These are phyloP conservation scores for Nannoperca australis DNA, from an alignment of 2,797 vertebrate genomes.

Conservation along the genomic window DNA sequence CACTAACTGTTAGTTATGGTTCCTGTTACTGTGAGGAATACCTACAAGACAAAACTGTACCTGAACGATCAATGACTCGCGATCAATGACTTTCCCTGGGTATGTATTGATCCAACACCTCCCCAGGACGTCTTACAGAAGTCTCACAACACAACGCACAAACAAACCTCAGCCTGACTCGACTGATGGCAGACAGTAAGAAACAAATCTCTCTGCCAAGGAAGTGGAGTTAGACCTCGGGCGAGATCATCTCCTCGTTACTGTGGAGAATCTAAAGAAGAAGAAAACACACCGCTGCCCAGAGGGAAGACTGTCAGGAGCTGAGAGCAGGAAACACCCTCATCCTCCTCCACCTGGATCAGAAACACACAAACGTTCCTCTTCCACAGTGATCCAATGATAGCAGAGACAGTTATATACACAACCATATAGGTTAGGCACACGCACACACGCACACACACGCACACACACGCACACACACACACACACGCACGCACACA, in stretches of 20 bases:
- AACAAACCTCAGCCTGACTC: conserved; percentile 1
- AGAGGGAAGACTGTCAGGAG: conserved; percentile 33
- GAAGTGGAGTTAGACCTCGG: conserved; percentile 21
- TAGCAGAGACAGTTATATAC: conserved; percentile 9
- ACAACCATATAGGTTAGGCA: too few species aligned
- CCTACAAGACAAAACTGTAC: neutral
- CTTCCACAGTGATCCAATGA: conserved; percentile 47
- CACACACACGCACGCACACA: conserved; percentile 13
- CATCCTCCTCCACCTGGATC: conserved; percentile 45
- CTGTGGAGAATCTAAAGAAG: conserved; percentile 7
- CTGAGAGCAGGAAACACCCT: conserved; percentile 39
- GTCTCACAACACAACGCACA: conserved; percentile 24
- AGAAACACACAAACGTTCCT: conserved; percentile 34
- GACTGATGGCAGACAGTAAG: conserved; percentile 4
- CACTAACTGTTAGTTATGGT: neutral
- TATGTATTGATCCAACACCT: neutral
- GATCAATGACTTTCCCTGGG: too few species aligned
- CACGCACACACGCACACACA: too few species aligned
- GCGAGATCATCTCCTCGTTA: conserved; percentile 10
- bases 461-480: neutral
- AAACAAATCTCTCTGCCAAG: conserved; percentile 27
- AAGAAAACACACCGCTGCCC: conserved; percentile 20
- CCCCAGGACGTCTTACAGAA: neutral
- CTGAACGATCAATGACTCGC: neutral
- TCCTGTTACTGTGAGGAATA: neutral